These are phyloP conservation scores for Sminthurides aquaticus DNA, from an alignment of 2,888 invertebrate genomes.

Conservation along the genomic window DNA sequence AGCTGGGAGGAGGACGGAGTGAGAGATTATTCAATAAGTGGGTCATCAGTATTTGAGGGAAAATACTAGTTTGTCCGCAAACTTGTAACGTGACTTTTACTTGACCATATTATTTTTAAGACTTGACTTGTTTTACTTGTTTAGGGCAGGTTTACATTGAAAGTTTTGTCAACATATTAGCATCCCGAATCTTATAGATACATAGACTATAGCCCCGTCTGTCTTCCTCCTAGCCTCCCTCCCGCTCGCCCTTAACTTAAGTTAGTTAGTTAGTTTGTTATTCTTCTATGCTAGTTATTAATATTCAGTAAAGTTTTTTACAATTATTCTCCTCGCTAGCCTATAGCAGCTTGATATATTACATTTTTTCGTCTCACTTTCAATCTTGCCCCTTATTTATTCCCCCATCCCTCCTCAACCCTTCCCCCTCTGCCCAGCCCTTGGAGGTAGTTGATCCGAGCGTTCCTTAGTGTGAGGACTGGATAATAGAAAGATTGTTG, in stretches of 20 bases:
- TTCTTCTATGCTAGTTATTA: background rate
- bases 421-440: background rate
- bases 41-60: conserved; percentile 24
- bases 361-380: background rate
- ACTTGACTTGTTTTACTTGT: conserved; percentile 27
- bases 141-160: conserved; percentile 23
- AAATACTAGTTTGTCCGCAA: conserved; percentile 21
- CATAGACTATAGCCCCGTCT: too few relatives aligned
- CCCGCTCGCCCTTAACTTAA: too few relatives aligned
- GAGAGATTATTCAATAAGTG: conserved; percentile 23
- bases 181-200: background rate
- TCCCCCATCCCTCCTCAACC: background rate
- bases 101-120: conserved; percentile 25
- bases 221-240: too few relatives aligned
- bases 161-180: conserved; percentile 19
- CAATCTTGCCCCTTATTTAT: background rate
- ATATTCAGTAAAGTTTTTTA: background rate
- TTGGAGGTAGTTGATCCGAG: background rate
- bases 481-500: background rate
- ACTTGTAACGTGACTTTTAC: conserved; percentile 22
- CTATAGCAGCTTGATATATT: background rate
- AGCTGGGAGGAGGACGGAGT: background rate
- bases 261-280: too few relatives aligned
- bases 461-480: background rate
- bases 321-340: background rate